Conservation (phyloP, 2,797 vertebrate genomes). For the Cynopterus sphinx region DNA sequence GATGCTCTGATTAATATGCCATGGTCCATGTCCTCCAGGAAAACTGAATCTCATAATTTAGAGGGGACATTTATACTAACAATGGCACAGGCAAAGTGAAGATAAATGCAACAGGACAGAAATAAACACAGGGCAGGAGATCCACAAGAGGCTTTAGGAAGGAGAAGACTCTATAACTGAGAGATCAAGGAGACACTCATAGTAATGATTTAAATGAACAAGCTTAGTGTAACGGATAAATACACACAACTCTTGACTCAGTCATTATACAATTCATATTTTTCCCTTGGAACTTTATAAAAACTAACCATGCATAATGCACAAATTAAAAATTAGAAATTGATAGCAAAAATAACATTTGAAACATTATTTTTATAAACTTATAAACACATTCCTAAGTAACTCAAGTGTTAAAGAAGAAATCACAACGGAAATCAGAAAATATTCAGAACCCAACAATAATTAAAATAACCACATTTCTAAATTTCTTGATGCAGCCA, state of each 20-base stretch:
- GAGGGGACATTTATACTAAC: neutral
- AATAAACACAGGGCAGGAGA: neutral
- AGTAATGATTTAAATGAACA: neutral
- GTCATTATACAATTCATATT: neutral
- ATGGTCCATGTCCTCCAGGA: neutral
- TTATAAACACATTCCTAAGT: neutral
- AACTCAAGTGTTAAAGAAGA: neutral
- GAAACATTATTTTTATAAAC: neutral
- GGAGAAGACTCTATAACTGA: neutral
- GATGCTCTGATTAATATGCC: neutral
- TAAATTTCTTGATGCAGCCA: neutral
- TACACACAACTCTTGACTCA: neutral
- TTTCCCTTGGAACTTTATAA: neutral
- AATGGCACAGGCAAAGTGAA: neutral
- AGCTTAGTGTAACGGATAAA: neutral
- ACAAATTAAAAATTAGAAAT: constrained; percentile 16
- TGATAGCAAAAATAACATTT: neutral
- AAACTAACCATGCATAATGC: neutral
- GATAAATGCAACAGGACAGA: neutral
- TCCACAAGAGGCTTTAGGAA: neutral
- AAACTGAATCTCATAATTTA: neutral
- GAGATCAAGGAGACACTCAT: neutral
- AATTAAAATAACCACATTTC: neutral
- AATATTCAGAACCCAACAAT: neutral
- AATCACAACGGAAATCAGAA: neutral